Percentiles rank a stretch among this genome's conserved stretches.
These are phyloP conservation scores for Hydroisotoma schaefferi DNA, from an alignment of 2,888 invertebrate species.

Conservation along the genomic window DNA sequence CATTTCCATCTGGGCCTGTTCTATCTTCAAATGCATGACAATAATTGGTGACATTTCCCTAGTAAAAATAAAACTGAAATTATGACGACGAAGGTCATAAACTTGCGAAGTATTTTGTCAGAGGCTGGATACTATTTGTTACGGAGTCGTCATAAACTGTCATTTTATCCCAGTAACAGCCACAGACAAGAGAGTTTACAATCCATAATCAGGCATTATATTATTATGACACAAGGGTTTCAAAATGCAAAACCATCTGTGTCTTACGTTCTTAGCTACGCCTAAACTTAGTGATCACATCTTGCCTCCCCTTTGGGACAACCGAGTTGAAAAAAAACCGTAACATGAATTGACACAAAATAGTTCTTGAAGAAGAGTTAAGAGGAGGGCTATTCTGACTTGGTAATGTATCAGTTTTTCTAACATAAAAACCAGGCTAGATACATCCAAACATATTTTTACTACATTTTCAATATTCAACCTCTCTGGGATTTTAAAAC, in stretches of 20 bases:
- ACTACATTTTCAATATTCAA: too few species aligned
- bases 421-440: too few species aligned
- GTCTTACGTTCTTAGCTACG: too few species aligned
- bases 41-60: not conserved
- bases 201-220: slow-evolving; percentile 7
- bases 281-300: not conserved
- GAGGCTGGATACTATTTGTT: slow-evolving; percentile 1
- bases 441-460: too few species aligned
- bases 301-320: slow-evolving; percentile 2
- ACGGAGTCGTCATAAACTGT: slow-evolving; percentile 6
- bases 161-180: not conserved
- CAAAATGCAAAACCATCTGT: slow-evolving; percentile 3
- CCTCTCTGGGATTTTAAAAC: too few species aligned
- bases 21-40: not conserved
- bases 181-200: not conserved
- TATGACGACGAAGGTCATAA: slow-evolving; percentile 7
- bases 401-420: too few species aligned
- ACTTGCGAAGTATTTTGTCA: slow-evolving; percentile 5
- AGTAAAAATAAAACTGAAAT: not conserved
- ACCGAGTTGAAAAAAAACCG: not conserved
- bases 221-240: slow-evolving; percentile 1
- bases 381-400: not conserved
- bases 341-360: slow-evolving; percentile 1
- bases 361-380: not conserved
- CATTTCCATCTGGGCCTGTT: too few species aligned